Percentiles rank a stretch among this genome's conserved stretches.
Conservation (phyloP, 1,140 invertebrate species). For the Aleiodes sp. region DNA sequence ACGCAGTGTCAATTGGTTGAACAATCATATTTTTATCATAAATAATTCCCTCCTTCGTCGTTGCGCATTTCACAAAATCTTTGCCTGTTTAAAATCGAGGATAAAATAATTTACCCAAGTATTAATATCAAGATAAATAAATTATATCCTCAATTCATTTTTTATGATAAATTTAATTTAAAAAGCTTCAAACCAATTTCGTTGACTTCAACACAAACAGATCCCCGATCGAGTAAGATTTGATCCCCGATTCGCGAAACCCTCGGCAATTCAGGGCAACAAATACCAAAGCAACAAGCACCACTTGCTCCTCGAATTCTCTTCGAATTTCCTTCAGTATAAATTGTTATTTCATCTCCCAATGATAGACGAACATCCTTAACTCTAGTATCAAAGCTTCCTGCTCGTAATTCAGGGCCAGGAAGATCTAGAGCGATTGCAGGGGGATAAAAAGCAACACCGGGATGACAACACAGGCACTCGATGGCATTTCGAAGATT, state of each 20-base stretch:
- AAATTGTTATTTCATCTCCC: slow-evolving; percentile 50
- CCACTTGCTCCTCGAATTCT: slow-evolving; percentile 26
- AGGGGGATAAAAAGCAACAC: slow-evolving; percentile 40
- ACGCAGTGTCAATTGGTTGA: too few species aligned
- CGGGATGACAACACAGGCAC: slow-evolving; percentile 8
- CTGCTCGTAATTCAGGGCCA: slow-evolving; percentile 62
- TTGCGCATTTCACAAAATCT: too few species aligned
- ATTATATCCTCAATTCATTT: slow-evolving; percentile 23
- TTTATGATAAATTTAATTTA: not conserved
- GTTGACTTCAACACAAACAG: slow-evolving; percentile 31
- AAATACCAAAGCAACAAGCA: slow-evolving; percentile 34
- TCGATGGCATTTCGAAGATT: slow-evolving; percentile 32
- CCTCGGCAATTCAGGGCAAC: slow-evolving; percentile 35
- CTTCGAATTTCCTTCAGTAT: slow-evolving; percentile 28
- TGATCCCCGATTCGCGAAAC: slow-evolving; percentile 35
- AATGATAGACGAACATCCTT: slow-evolving; percentile 59
- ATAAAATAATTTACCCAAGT: too few species aligned
- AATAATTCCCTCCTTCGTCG: too few species aligned
- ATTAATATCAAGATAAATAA: too few species aligned
- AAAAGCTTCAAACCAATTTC: slow-evolving; percentile 32
- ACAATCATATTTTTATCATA: too few species aligned
- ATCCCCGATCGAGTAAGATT: slow-evolving; percentile 41
- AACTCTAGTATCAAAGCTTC: slow-evolving; percentile 57
- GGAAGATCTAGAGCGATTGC: slow-evolving; percentile 61
- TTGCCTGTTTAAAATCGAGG: too few species aligned